Conservation (phyloP, 1,140 invertebrate species). For the Anastrepha ludens region DNA sequence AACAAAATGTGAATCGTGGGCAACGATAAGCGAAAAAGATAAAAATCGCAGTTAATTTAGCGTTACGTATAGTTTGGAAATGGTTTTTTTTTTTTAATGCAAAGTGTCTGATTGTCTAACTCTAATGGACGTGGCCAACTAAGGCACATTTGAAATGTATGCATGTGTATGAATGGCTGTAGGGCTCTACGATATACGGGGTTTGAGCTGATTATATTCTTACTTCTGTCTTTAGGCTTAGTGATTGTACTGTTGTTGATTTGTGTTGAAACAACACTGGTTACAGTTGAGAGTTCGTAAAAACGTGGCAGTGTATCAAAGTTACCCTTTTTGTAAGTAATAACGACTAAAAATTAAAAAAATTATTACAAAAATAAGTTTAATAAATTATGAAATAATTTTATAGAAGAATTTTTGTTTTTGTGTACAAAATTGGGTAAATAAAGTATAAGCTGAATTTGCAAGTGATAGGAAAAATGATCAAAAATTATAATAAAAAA, state of each 20-base stretch:
- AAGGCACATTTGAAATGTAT: neutral
- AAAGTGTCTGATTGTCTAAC: too few species aligned
- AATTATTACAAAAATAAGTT: constrained; percentile 44
- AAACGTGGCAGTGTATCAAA: constrained; percentile 25
- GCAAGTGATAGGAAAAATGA: too few species aligned
- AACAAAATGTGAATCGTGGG: neutral
- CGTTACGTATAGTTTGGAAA: neutral
- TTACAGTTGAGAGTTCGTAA: constrained; percentile 52
- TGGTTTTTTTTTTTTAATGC: neutral
- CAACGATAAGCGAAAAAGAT: neutral
- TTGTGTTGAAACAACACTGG: constrained; percentile 37
- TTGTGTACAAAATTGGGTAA: too few species aligned
- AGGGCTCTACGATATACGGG: neutral
- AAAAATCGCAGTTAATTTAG: neutral
- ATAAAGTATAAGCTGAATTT: too few species aligned
- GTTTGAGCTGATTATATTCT: neutral
- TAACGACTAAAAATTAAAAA: constrained; percentile 54
- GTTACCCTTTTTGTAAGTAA: constrained; percentile 56
- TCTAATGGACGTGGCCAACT: too few species aligned
- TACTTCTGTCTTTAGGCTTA: constrained; percentile 55
- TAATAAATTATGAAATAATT: neutral
- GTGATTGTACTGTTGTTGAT: constrained; percentile 48
- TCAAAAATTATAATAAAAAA: too few species aligned
- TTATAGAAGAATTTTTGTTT: too few species aligned
- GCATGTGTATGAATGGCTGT: neutral